Evolutionary conservation across 2,113 vertebrate genomes (phyloP), one percentile per base, ranked within the genome.

Genomic region (Seriola dumerili): DNA sequence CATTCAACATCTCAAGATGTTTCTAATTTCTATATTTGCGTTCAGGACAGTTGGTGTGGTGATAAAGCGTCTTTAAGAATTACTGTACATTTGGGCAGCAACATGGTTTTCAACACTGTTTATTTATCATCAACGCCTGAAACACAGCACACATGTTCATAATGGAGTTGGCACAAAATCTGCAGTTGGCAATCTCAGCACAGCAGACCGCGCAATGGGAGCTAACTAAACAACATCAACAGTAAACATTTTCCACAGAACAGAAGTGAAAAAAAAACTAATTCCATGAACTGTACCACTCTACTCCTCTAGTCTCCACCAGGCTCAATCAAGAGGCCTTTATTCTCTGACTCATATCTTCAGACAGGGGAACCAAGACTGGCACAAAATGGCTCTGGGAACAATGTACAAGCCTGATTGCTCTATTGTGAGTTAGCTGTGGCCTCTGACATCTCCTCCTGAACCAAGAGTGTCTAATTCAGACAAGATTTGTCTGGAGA

Each of bases 401-500:
- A 93, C 91, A 94, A 93, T 92, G 83, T 65, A 72, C 76, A 78
- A 81, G 75, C 80, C 89, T 94, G 94, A 94, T 94, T 94, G 91
- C 92, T 92, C 91, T 89, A 92, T 94, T 93, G 93, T 94, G 89
- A 89, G 87, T 78, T 83, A 85, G 87, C 84, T 42, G 64, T 88
- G 85, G 81, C 91, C 91, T 94, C 80, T 94, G 93, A 94, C 93
- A 92, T 88, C 89, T 92, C 82, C 76, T 82, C 83, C 90, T 86
- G 84, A 89, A 93, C 87, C 78, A 55, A 38, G 74, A 84, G 81
- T 83, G 85, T 92, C 89, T 90, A 89, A 91, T 92, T 94, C 92
- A 89, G 92, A 93, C 89, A 83, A 89, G 91, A 89, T 89, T 87
- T 82, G 87, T 91, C 86, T 91, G 81, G 91, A 91, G 93, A 89